Evolutionary conservation across 2,113 vertebrate genomes (phyloP).

Genomic region (Hyperopisus bebe): DNA sequence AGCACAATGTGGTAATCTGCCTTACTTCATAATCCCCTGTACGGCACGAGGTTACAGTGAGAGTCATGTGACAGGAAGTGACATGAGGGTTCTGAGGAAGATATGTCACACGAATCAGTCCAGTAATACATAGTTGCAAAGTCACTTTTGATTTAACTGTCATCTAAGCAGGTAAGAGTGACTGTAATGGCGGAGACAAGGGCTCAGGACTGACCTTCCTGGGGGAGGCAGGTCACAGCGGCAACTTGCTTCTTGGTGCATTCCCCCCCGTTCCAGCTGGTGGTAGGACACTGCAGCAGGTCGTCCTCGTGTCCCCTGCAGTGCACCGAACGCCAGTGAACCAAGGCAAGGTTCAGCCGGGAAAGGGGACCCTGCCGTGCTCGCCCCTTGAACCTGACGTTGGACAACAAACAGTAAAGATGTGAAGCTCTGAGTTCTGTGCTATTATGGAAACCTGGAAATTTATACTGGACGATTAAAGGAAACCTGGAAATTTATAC

Average conservation of each 20-base stretch:
- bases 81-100: not conserved
- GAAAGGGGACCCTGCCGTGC: constrained; percentile 63
- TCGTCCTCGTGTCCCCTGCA: constrained; percentile 78
- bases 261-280: constrained; percentile 63
- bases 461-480: not conserved
- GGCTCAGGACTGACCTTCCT: constrained; percentile 52
- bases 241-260: constrained; percentile 68
- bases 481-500: not conserved
- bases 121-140: not conserved
- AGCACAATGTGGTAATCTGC: not conserved
- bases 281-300: constrained; percentile 72
- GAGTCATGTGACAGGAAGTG: constrained; percentile 7
- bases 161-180: not conserved
- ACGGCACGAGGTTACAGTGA: not conserved
- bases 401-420: not conserved
- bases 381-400: constrained; percentile 64
- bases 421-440: not conserved
- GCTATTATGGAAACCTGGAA: not conserved
- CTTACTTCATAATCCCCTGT: not conserved
- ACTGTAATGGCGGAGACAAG: not conserved
- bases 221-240: constrained; percentile 68
- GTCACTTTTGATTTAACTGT: not conserved
- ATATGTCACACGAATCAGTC: not conserved
- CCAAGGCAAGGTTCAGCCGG: constrained; percentile 51
- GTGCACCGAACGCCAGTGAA: constrained; percentile 71